These are phyloP conservation scores for Mungos mungo DNA, from an alignment of 2,113 vertebrate genomes.

Conservation along the genomic window DNA sequence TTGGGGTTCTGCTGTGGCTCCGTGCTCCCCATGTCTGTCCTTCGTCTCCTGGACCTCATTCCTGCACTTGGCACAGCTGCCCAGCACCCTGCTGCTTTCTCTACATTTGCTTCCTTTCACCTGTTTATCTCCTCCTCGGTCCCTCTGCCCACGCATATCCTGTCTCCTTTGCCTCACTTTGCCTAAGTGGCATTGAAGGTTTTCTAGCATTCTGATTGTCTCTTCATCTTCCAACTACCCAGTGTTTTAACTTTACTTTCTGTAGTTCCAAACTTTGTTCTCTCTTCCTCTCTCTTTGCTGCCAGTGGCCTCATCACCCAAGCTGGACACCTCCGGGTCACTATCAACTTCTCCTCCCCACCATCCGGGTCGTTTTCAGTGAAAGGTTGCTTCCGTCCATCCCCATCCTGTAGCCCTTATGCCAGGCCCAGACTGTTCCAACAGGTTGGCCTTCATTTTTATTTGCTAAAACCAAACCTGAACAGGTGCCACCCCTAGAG, in stretches of 20 bases:
- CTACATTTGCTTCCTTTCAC: neutral
- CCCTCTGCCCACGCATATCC: neutral
- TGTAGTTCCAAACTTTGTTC: neutral
- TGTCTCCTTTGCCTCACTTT: neutral
- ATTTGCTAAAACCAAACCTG: neutral
- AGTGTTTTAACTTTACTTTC: neutral
- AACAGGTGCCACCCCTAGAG: neutral
- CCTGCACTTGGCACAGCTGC: neutral
- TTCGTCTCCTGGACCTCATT: neutral
- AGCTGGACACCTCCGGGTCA: neutral
- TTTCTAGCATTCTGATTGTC: neutral
- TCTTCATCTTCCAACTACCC: neutral
- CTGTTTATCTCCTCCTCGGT: neutral
- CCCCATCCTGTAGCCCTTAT: neutral
- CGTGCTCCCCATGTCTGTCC: neutral
- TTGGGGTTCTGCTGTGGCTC: neutral
- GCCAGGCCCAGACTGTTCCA: neutral
- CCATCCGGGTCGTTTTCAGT: neutral
- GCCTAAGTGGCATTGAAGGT: neutral
- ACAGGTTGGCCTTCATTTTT: neutral
- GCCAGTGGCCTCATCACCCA: neutral
- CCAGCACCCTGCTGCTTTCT: neutral
- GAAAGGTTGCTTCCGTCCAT: neutral
- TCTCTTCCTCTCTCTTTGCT: neutral
- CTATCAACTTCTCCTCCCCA: neutral